Percentiles rank a stretch among this genome's conserved stretches.
These are phyloP conservation scores for Amitus sp. DNA, from an alignment of 2,888 invertebrate genomes.

Conservation along the genomic window DNA sequence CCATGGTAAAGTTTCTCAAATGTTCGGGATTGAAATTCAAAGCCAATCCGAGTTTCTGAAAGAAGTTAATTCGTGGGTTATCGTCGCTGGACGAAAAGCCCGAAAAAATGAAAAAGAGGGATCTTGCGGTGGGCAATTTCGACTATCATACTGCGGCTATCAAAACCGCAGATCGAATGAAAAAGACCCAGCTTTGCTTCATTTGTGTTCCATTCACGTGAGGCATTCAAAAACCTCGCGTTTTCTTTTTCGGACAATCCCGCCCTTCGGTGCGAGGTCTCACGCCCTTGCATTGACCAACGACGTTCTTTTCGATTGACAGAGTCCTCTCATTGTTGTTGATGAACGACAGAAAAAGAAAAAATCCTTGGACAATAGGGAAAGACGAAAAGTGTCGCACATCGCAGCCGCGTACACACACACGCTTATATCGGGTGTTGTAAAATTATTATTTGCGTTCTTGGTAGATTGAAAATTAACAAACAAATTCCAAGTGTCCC, in stretches of 20 bases:
- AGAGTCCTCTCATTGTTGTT: conserved; percentile 42
- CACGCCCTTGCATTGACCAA: conserved; percentile 61
- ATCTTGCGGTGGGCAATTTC: not conserved
- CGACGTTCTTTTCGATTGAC: conserved; percentile 58
- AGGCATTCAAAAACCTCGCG: conserved; percentile 42
- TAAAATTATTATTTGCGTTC: no score
- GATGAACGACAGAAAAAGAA: conserved; percentile 30
- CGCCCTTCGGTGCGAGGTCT: conserved; percentile 46
- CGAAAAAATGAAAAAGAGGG: no score
- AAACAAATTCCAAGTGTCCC: no score
- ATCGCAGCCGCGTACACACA: not conserved
- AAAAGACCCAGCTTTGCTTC: conserved; percentile 10
- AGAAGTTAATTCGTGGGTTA: no score
- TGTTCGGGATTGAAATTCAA: no score
- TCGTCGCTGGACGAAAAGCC: no score
- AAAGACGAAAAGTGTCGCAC: conserved; percentile 7
- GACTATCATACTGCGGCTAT: not conserved
- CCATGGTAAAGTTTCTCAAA: no score
- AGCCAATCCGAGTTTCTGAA: no score
- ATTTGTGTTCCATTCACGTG: conserved; percentile 18
- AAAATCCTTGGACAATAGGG: conserved; percentile 8
- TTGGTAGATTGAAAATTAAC: no score
- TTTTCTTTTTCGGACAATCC: conserved; percentile 53
- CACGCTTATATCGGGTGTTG: no score
- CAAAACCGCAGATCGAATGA: not conserved